Percentiles rank a stretch among this genome's conserved stretches.
These are phyloP conservation scores for Ibidorhyncha struthersii DNA, from an alignment of 2,113 vertebrate species.

Conservation along the genomic window DNA sequence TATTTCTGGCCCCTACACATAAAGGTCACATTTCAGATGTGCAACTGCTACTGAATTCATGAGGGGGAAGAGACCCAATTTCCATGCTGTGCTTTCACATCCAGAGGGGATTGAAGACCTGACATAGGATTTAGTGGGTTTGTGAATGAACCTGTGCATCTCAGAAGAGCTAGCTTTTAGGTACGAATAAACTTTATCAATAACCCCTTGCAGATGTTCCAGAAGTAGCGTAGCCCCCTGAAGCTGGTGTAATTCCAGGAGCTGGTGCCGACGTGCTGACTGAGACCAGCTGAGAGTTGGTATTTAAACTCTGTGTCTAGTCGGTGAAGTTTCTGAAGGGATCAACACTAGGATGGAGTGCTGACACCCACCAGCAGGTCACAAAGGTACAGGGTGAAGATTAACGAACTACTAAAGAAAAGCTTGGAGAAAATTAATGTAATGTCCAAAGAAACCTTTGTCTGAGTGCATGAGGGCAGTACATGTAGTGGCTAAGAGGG, in stretches of 20 bases:
- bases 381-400: background rate
- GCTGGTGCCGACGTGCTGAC: rapidly evolving
- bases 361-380: background rate
- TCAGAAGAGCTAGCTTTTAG: background rate
- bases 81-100: background rate
- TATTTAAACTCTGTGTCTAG: background rate
- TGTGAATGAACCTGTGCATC: background rate
- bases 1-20: background rate
- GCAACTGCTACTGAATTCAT: background rate
- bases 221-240: rapidly evolving
- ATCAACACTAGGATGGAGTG: background rate
- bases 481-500: background rate
- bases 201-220: background rate
- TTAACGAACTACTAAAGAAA: background rate
- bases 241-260: background rate
- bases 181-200: background rate
- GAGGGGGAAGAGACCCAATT: background rate
- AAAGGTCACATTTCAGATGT: background rate
- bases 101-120: background rate
- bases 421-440: background rate
- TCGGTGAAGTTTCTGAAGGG: background rate
- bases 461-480: background rate
- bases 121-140: background rate
- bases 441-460: background rate
- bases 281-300: background rate